These are phyloP conservation scores for Meganola albula DNA, from an alignment of 2,888 invertebrate genomes.

Conservation along the genomic window DNA sequence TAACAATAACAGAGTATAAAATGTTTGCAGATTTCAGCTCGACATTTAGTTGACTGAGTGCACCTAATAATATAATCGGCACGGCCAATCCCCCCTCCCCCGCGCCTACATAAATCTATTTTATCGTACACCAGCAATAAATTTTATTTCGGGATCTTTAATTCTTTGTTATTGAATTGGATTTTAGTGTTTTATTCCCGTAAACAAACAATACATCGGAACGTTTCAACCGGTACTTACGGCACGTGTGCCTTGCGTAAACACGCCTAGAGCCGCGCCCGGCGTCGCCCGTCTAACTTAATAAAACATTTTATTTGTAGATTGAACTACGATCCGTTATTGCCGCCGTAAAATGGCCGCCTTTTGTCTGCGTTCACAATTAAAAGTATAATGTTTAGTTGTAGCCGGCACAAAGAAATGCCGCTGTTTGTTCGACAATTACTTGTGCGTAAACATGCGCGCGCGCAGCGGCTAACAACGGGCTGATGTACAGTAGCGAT, in stretches of 20 bases:
- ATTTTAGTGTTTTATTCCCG: constrained; percentile 78
- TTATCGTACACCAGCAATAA: constrained; percentile 75
- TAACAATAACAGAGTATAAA: constrained; percentile 36
- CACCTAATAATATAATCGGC: constrained; percentile 63
- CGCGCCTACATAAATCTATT: constrained; percentile 74
- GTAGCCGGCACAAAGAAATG: constrained; percentile 65
- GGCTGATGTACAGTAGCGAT: constrained; percentile 56
- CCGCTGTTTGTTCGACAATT: constrained; percentile 63
- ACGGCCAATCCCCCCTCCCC: constrained; percentile 32
- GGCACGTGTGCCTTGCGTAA: constrained; percentile 66
- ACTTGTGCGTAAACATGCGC: constrained; percentile 55
- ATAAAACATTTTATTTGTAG: constrained; percentile 71
- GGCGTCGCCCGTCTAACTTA: constrained; percentile 55
- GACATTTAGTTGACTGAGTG: constrained; percentile 52
- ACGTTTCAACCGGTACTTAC: constrained; percentile 65
- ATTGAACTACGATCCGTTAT: constrained; percentile 51
- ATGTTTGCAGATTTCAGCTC: constrained; percentile 35
- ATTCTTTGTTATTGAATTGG: constrained; percentile 78
- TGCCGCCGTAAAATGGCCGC: constrained; percentile 54
- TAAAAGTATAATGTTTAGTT: constrained; percentile 72
- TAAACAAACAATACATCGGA: constrained; percentile 76
- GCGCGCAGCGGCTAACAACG: constrained; percentile 28
- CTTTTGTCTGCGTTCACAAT: constrained; percentile 71
- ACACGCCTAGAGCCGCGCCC: constrained; percentile 52
- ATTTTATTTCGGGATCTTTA: constrained; percentile 78